Evolutionary conservation across 2,888 invertebrate species (phyloP).

Genomic region (Xylota sylvarum): DNA sequence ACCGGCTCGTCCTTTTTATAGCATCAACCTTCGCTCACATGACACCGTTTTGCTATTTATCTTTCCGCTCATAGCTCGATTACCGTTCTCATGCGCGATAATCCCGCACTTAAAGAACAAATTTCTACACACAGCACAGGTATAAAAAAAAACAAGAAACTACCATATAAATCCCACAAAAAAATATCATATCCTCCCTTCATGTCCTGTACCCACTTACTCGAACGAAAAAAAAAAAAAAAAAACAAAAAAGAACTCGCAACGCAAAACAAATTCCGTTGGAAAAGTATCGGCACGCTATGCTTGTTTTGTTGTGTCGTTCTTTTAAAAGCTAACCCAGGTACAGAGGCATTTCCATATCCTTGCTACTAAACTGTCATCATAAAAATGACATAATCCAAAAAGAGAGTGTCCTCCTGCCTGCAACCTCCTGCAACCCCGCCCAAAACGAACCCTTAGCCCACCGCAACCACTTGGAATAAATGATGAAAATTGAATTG

Average conservation of each 20-base stretch:
- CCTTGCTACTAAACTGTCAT: slow-evolving; percentile 61
- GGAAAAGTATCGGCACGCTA: slow-evolving; percentile 50
- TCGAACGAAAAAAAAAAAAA: neutral
- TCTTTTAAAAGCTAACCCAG: slow-evolving; percentile 9
- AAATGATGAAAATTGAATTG: slow-evolving; percentile 74
- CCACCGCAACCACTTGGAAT: slow-evolving; percentile 68
- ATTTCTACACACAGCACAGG: slow-evolving; percentile 17
- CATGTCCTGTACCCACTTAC: neutral
- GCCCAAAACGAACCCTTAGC: slow-evolving; percentile 2
- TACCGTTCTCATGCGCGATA: slow-evolving; percentile 30
- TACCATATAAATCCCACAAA: slow-evolving; percentile 1
- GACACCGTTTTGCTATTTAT: slow-evolving; percentile 37
- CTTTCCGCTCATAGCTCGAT: slow-evolving; percentile 30
- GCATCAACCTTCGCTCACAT: slow-evolving; percentile 26
- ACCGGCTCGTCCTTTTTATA: neutral
- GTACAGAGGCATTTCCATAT: slow-evolving; percentile 45
- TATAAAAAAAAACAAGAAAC: slow-evolving; percentile 7
- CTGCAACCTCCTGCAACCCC: neutral
- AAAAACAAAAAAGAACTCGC: neutral
- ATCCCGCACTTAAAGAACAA: slow-evolving; percentile 21
- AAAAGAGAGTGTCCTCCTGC: neutral
- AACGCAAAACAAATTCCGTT: neutral
- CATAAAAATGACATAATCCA: slow-evolving; percentile 59
- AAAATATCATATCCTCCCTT: slow-evolving; percentile 15
- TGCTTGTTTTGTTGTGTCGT: slow-evolving; percentile 44